Percentiles rank a stretch among this genome's conserved stretches.
phyloP scores from a whole-genome alignment of 2,888 invertebrate species.

The Hirtodrosophila duncani region DNA sequence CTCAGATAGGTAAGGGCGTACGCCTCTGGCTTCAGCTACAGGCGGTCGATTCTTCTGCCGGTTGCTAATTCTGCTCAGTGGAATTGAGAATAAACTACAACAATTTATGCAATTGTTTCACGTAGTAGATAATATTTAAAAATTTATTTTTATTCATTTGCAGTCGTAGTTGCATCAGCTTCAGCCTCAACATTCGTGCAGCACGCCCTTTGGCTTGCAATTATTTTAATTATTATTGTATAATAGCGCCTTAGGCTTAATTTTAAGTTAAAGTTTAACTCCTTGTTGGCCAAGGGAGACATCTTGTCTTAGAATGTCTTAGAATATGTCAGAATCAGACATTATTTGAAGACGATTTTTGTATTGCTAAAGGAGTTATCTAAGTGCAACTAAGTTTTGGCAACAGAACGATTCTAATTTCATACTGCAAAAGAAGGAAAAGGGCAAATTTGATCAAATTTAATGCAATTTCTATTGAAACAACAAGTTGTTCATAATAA shows the following conservation, averaged over 20 bases:
- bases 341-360: no score
- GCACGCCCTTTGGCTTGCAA: constrained; percentile 38
- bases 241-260: no score
- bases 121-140: constrained; percentile 9
- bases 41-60: constrained; percentile 16
- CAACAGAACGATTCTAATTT: no score
- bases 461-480: background rate
- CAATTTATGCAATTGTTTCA: constrained; percentile 48
- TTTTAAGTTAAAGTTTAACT: no score
- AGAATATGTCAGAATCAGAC: no score
- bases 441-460: no score
- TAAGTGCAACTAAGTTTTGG: no score
- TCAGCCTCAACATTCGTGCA: constrained; percentile 17
- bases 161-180: constrained; percentile 40
- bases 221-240: no score
- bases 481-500: background rate
- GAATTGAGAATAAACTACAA: constrained; percentile 35
- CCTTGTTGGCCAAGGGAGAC: no score
- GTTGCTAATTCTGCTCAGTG: constrained; percentile 40
- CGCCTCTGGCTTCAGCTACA: constrained; percentile 29
- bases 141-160: constrained; percentile 22
- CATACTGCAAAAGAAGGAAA: no score
- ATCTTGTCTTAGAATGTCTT: no score
- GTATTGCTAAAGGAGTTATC: no score
- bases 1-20: constrained; percentile 7